These are phyloP conservation scores for Coryphaenoides rupestris DNA, from an alignment of 2,113 vertebrate genomes.

Conservation along the genomic window DNA sequence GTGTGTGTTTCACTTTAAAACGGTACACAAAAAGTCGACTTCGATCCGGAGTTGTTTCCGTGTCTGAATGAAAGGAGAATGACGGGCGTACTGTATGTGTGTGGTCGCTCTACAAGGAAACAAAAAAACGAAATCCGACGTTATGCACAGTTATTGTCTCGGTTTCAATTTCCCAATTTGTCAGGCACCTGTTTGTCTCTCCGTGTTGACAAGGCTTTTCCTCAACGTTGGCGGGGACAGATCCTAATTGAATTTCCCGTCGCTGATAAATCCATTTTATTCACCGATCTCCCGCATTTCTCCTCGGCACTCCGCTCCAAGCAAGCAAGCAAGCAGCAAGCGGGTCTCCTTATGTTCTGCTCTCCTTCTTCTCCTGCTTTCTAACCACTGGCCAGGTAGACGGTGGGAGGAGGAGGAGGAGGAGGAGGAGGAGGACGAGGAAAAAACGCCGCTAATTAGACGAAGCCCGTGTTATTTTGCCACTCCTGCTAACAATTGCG, in stretches of 20 bases:
- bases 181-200: constrained; percentile 20
- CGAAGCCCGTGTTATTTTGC: constrained; percentile 62
- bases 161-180: constrained; percentile 44
- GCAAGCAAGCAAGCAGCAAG: too few species aligned
- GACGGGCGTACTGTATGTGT: too few species aligned
- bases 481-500: constrained; percentile 67
- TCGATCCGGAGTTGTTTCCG: too few species aligned
- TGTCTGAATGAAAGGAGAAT: too few species aligned
- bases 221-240: constrained; percentile 9
- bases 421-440: too few species aligned
- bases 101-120: too few species aligned
- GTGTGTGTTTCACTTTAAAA: too few species aligned
- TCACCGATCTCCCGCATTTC: constrained; percentile 25
- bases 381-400: constrained; percentile 46
- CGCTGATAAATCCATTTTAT: constrained; percentile 35
- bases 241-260: constrained; percentile 47
- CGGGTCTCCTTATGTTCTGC: constrained; percentile 42
- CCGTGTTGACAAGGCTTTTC: constrained; percentile 15
- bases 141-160: constrained; percentile 26
- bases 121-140: neutral
- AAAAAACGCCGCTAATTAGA: constrained; percentile 59
- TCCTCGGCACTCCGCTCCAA: constrained; percentile 14
- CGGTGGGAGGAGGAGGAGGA: too few species aligned
- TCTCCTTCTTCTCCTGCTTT: constrained; percentile 12
- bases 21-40: too few species aligned